Base-by-base conservation (phyloP, 2,888 invertebrate genomes). In the Noctua pronuba region DNA sequence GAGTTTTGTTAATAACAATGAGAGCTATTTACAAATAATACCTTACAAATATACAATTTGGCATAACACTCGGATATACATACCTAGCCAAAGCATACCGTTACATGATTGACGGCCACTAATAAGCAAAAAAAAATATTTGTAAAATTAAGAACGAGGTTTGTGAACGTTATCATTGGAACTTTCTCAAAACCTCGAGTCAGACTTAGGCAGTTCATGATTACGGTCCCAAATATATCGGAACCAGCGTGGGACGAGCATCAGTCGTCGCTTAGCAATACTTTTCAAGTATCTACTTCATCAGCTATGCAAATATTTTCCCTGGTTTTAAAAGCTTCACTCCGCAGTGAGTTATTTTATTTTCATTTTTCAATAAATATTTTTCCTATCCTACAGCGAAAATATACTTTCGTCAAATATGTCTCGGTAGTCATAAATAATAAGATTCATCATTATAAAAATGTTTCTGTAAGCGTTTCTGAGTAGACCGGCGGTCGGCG, bases 381-480 rank as follows among this genome's bases (percentile, higher is more conserved):
- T 67, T 75, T 65, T 44, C 35, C 62, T n/a, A 67, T 77, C 41
- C 11, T 38, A 73, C 65, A 58, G 49, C 41, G 66, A 77, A 69
- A 85, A 71, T 52, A 69, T 75, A 76, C 65, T 67, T 78, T 77
- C 69, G 69, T 73, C 70, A 78, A 75, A 72, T 35, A 79, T 75
- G 73, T 71, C 66, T 68, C 80, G 90, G 88, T 89, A 91, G 88
- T 88, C 75, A 80, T 88, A 86, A 87, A 88, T 80, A 81, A 68
- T 72, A 75, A 77, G 84, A 89, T 90, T 89, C 83, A 91, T 92
- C 91, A 88, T 76, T 88, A 89, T 91, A 88, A 90, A 93, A 93
- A 91, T 86, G 86, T 91, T 90, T 87, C 84, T 83, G 82, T 85
- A 85, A 85, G 88, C 87, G 75, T 82, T 83, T 84, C 85, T 83